Conservation (phyloP, 2,113 vertebrate species). For the Zosterops japonicus region DNA sequence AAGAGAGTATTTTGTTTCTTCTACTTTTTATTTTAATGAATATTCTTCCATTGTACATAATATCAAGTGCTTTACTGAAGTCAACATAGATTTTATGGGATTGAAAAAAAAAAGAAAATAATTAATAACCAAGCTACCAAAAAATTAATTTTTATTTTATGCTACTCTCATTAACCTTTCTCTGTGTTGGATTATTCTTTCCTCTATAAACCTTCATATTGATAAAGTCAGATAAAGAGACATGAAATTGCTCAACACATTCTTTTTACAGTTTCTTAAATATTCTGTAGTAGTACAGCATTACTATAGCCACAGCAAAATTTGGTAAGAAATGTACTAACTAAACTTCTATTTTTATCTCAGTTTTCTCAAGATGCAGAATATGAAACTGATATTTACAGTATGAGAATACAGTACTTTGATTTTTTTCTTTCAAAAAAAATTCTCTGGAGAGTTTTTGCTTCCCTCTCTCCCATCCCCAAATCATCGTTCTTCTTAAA, state of each 20-base stretch:
- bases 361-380: neutral
- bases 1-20: neutral
- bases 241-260: neutral
- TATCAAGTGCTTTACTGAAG: neutral
- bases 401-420: neutral
- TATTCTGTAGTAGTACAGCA: neutral
- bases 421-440: neutral
- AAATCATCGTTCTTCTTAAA: neutral
- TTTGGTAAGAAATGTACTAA: neutral
- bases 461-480: neutral
- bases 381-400: neutral
- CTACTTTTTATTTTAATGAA: neutral
- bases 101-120: neutral
- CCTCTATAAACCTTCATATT: neutral
- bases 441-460: neutral
- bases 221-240: neutral
- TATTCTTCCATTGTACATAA: neutral
- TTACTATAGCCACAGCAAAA: neutral
- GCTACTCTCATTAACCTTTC: neutral
- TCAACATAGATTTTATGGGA: neutral
- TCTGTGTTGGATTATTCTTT: neutral
- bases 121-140: neutral
- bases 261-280: neutral
- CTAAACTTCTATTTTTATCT: neutral
- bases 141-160: neutral